Evolutionary conservation across 2,797 vertebrate genomes (phyloP), one percentile per base, ranked within the genome.

Genomic region (Coreius guichenoti): DNA sequence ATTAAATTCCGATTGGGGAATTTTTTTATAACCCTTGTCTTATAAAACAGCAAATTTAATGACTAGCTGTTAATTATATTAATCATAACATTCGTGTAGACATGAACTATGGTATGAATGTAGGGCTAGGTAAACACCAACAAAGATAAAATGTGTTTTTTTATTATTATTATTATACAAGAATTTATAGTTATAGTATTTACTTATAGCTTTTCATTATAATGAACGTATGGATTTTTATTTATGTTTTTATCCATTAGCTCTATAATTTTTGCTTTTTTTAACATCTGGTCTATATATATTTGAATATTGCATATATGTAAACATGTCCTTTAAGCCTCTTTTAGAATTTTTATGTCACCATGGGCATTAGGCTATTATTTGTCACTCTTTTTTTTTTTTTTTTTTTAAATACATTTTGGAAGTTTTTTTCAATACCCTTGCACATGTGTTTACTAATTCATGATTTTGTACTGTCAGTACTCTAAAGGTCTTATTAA

Each of bases 181-280:
- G 8, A 2, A 72, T 72, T 17, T 47, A 5, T 49, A 29, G n/a
- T 26, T 26, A 14, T 21, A n/a, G 0, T 61, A 26, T 23, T 56
- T 23, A 9, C 49, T 19, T 49, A 7, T 51, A 19, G 51, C 2
- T 2, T 21, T 56, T 23, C 7, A 9, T 23, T 5, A 16, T 51
- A 21, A 54, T 54, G 17, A 51, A 51, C 17, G 17, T 51, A 19
- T 51, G 19, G 2, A 36, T 0, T 21, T 51, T 2, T 51, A 17
- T 19, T 19, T 19, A 19, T 11, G 23, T 58, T 12, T 58, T n/a
- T 58, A 56, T 72, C n/a, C 6, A n/a, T 70, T 70, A 14, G 68
- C 19, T 47, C 16, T 17, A 4, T 1, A n/a, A n/a, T 72, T 26
- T 45, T 16, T 1, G 0, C 0, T 0, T n/a, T 3, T 43, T 43